Conservation (phyloP, 2,113 vertebrate species). For the Pitta sordida region DNA sequence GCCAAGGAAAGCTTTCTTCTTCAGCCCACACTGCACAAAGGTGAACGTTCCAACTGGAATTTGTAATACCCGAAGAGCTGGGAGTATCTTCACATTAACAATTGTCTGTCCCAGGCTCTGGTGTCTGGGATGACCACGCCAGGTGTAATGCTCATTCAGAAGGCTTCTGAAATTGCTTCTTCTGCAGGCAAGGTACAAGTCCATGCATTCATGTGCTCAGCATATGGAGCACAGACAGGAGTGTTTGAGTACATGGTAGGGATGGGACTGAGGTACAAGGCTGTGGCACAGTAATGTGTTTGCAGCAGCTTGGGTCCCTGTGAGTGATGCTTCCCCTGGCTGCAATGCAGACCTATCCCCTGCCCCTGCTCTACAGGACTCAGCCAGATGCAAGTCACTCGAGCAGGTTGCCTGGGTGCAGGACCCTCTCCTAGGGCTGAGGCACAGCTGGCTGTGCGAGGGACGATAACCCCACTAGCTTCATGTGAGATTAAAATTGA, state of each 20-base stretch:
- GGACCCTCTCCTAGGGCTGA: neutral
- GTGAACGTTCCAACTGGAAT: neutral
- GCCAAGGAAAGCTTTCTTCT: neutral
- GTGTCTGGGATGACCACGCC: neutral
- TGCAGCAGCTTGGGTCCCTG: neutral
- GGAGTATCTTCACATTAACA: neutral
- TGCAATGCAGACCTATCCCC: neutral
- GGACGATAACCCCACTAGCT: rapidly evolving
- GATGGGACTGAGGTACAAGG: neutral
- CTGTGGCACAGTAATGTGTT: neutral
- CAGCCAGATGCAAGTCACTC: neutral
- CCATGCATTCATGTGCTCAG: neutral
- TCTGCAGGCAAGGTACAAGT: neutral
- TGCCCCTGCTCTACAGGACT: neutral
- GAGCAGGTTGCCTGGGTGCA: neutral
- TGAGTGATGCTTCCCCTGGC: neutral
- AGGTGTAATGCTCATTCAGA: neutral
- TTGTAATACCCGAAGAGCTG: neutral
- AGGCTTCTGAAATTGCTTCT: neutral
- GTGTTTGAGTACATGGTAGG: neutral
- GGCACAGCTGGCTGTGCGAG: neutral
- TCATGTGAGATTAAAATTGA: neutral
- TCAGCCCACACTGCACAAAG: neutral
- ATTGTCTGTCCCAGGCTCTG: neutral
- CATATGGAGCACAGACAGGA: neutral